Evolutionary conservation across 2,113 vertebrate species (phyloP).

Genomic region (Leptobrachium leishanense): DNA sequence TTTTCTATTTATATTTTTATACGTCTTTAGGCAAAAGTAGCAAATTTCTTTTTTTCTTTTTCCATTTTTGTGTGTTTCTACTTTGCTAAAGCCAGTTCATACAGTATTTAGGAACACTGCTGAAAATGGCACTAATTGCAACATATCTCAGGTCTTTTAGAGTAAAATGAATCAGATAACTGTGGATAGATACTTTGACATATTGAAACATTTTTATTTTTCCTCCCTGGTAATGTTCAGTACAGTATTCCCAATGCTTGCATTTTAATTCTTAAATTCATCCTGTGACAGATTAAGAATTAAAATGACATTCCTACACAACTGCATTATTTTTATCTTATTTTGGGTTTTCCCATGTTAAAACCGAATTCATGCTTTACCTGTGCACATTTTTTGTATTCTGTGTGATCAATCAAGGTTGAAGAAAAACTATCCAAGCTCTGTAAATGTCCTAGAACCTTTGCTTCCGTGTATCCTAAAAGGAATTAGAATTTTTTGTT

Average conservation of each 20-base stretch:
- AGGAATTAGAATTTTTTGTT: conserved; percentile 70
- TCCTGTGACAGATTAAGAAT: not conserved
- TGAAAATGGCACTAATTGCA: conserved; percentile 24
- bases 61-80: not conserved
- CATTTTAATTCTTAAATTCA: conserved; percentile 44
- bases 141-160: conserved; percentile 40
- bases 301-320: conserved; percentile 1
- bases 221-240: not conserved
- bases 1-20: conserved; percentile 48
- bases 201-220: conserved; percentile 52
- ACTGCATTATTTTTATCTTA: not conserved
- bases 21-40: conserved; percentile 36
- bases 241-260: conserved; percentile 59
- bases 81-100: conserved; percentile 27
- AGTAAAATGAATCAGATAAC: not conserved
- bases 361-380: conserved; percentile 68
- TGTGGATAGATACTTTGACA: conserved; percentile 18
- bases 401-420: conserved; percentile 69
- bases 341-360: conserved; percentile 52
- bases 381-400: conserved; percentile 67
- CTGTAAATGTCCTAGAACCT: conserved; percentile 70
- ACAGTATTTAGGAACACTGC: conserved; percentile 29
- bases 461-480: conserved; percentile 69
- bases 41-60: conserved; percentile 13
- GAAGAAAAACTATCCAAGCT: conserved; percentile 64